Conservation (phyloP, 1,140 invertebrate species). For the Argopecten irradians region DNA sequence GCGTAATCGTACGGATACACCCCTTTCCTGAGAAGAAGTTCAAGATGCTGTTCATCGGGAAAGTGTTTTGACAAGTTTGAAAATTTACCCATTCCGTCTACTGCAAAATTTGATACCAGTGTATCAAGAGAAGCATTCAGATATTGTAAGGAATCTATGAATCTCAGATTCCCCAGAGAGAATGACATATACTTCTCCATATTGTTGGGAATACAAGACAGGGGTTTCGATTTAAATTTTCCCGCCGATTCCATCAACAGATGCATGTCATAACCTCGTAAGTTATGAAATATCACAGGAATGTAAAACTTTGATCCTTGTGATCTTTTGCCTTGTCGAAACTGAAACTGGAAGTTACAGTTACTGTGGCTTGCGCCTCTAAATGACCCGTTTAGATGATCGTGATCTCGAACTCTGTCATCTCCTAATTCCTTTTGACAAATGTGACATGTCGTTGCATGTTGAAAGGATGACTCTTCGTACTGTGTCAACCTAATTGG, state of each 20-base stretch:
- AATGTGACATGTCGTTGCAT: constrained; percentile 32
- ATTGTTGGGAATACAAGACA: neutral
- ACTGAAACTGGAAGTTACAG: constrained; percentile 30
- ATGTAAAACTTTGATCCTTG: constrained; percentile 26
- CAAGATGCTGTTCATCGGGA: too few relatives aligned
- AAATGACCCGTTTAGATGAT: constrained; percentile 36
- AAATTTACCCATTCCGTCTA: neutral
- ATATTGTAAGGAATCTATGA: neutral
- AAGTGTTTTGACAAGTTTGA: neutral
- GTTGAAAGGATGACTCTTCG: neutral
- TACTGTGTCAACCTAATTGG: neutral
- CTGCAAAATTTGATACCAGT: neutral
- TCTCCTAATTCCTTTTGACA: constrained; percentile 27
- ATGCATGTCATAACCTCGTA: constrained; percentile 42
- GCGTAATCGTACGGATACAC: neutral
- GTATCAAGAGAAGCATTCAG: neutral
- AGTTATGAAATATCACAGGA: constrained; percentile 26
- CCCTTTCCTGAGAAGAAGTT: too few relatives aligned
- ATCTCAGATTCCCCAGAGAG: neutral
- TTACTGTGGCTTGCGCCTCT: neutral
- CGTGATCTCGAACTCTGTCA: too few relatives aligned
- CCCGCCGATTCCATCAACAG: constrained; percentile 29
- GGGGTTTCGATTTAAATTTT: neutral
- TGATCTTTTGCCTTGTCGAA: constrained; percentile 38
- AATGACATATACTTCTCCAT: too few relatives aligned